phyloP scores from a whole-genome alignment of 53 echinoderm and acorn worm genomes.

The Paelopatides confundens region DNA sequence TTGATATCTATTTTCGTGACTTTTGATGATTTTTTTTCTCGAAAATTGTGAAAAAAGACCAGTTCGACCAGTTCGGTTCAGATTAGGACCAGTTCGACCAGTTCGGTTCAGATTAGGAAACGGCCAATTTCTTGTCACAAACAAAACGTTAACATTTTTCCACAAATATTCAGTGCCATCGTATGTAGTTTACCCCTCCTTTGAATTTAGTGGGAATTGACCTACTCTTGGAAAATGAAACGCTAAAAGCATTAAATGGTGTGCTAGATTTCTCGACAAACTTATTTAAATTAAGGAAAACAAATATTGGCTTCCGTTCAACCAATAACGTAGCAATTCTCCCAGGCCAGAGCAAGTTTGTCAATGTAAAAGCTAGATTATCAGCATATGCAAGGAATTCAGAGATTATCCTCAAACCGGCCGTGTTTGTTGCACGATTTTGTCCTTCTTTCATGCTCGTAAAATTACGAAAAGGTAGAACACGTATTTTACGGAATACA shows the following conservation, averaged over 20 bases:
- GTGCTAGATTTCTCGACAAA: constrained; percentile 3
- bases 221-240: background rate
- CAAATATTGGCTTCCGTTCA: background rate
- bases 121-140: background rate
- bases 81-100: background rate
- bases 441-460: background rate
- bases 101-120: constrained; percentile 10
- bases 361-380: background rate
- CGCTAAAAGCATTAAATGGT: background rate
- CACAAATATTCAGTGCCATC: background rate
- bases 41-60: too few species aligned
- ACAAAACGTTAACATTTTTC: background rate
- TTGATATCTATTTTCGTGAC: background rate
- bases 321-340: background rate
- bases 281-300: background rate
- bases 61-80: too few species aligned
- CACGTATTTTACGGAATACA: background rate
- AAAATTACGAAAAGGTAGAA: constrained; percentile 1
- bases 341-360: background rate
- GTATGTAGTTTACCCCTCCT: background rate
- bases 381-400: background rate
- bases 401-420: background rate
- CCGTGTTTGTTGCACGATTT: background rate
- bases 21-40: too few species aligned
- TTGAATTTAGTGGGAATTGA: background rate